These are phyloP conservation scores for Xylota segnis DNA, from an alignment of 2,888 invertebrate species.

Conservation along the genomic window DNA sequence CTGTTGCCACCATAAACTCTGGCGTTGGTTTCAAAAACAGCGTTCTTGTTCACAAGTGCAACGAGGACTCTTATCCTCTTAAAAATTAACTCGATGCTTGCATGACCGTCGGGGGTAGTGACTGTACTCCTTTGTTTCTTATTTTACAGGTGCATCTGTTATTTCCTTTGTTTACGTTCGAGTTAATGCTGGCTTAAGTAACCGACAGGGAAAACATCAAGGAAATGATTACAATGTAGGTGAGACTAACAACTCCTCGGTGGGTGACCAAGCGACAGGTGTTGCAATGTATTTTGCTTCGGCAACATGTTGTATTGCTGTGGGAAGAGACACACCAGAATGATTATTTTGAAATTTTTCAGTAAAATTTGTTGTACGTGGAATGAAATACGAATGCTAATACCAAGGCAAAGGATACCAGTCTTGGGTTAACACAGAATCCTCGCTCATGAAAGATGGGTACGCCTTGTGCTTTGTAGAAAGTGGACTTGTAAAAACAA, in stretches of 20 bases:
- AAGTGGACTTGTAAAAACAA: too few relatives aligned
- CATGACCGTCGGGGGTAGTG: constrained; percentile 26
- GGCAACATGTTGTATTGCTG: constrained; percentile 19
- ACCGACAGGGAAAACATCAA: neutral
- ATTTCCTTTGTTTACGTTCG: constrained; percentile 46
- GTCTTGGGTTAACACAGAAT: too few relatives aligned
- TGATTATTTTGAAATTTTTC: too few relatives aligned
- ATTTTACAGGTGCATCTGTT: constrained; percentile 61
- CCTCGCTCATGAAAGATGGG: too few relatives aligned
- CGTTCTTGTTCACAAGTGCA: neutral
- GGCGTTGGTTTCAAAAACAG: neutral
- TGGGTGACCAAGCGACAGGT: constrained; percentile 38
- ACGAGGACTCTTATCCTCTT: constrained; percentile 24
- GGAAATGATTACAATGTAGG: constrained; percentile 5
- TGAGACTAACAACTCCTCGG: neutral
- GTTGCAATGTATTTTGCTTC: neutral
- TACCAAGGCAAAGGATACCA: too few relatives aligned
- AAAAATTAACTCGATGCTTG: constrained; percentile 35
- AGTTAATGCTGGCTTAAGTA: constrained; percentile 2
- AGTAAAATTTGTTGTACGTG: too few relatives aligned
- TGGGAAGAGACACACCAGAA: neutral
- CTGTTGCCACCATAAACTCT: constrained; percentile 7
- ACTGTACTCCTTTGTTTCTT: constrained; percentile 49
- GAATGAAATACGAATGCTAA: too few relatives aligned
- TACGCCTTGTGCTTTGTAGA: too few relatives aligned